These are phyloP conservation scores for Sciurus carolinensis DNA, from an alignment of 2,797 vertebrate genomes.

Conservation along the genomic window DNA sequence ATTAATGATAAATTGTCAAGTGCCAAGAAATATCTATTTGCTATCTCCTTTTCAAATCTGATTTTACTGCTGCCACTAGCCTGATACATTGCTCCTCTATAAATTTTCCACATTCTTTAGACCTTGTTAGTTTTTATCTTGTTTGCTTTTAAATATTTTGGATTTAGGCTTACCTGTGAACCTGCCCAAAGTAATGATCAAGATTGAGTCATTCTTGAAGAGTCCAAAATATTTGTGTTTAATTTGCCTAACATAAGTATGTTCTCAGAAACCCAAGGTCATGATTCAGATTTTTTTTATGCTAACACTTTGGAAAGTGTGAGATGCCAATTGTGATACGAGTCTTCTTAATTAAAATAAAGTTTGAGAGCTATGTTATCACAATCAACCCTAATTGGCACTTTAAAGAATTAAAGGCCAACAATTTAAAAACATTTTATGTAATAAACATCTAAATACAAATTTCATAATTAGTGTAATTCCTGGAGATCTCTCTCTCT, in stretches of 20 bases:
- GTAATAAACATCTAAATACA: constrained; percentile 45
- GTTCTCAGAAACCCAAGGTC: constrained; percentile 66
- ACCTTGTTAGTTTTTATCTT: constrained; percentile 49
- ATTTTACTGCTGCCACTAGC: not conserved
- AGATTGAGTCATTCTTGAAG: constrained; percentile 35
- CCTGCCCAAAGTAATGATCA: constrained; percentile 12
- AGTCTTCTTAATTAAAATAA: constrained; percentile 66
- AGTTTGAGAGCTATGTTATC: not conserved
- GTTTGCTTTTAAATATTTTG: constrained; percentile 50
- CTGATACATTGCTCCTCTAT: not conserved
- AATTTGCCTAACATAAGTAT: constrained; percentile 65
- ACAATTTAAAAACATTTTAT: constrained; percentile 42
- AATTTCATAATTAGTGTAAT: constrained; percentile 44
- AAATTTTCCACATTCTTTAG: constrained; percentile 30
- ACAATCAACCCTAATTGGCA: constrained; percentile 21
- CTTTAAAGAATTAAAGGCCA: constrained; percentile 48
- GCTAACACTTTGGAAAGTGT: not conserved
- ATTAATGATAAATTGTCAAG: not conserved
- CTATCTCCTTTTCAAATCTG: not conserved
- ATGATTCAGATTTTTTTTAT: constrained; percentile 47
- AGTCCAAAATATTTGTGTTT: not conserved
- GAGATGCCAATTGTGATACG: constrained; percentile 38
- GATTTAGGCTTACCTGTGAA: constrained; percentile 51
- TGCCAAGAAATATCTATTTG: not conserved
- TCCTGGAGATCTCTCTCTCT: not conserved